Conservation (phyloP, 2,113 vertebrate species). For the Coptodon rendalli region DNA sequence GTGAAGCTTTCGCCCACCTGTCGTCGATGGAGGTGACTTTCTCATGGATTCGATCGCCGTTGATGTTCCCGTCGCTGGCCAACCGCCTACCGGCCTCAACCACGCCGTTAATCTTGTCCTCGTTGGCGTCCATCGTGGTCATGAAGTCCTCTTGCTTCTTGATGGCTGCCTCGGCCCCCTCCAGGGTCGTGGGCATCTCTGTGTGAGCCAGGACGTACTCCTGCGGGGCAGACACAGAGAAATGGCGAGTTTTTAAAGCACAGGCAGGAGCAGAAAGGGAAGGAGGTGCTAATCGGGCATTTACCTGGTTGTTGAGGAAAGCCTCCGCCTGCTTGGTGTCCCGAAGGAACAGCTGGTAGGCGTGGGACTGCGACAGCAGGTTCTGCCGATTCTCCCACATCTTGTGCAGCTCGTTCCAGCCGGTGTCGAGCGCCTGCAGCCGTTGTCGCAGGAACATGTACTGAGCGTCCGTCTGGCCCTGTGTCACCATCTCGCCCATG, state of each 20-base stretch:
- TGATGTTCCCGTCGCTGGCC: slow-evolving; percentile 89
- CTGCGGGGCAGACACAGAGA: slow-evolving; percentile 51
- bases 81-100: slow-evolving; percentile 89
- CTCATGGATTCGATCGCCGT: slow-evolving; percentile 89
- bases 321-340: slow-evolving; percentile 96
- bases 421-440: slow-evolving; percentile 90
- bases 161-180: slow-evolving; percentile 91
- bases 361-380: slow-evolving; percentile 91
- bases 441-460: slow-evolving; percentile 95
- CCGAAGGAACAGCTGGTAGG: slow-evolving; percentile 92
- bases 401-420: slow-evolving; percentile 96
- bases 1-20: slow-evolving; percentile 66
- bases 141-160: slow-evolving; percentile 98
- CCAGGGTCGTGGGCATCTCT: slow-evolving; percentile 91
- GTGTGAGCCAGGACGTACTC: slow-evolving; percentile 94
- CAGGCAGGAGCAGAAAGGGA: neutral
- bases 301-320: slow-evolving; percentile 97
- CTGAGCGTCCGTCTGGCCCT: slow-evolving; percentile 90
- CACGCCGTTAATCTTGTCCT: slow-evolving; percentile 92
- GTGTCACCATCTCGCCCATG: slow-evolving; percentile 98
- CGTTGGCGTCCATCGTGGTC: slow-evolving; percentile 98
- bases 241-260: neutral
- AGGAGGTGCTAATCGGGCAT: neutral
- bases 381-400: slow-evolving; percentile 99
- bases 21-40: slow-evolving; percentile 89